These are phyloP conservation scores for Phyllostomus hastatus DNA, from an alignment of 2,113 vertebrate species.

Conservation along the genomic window DNA sequence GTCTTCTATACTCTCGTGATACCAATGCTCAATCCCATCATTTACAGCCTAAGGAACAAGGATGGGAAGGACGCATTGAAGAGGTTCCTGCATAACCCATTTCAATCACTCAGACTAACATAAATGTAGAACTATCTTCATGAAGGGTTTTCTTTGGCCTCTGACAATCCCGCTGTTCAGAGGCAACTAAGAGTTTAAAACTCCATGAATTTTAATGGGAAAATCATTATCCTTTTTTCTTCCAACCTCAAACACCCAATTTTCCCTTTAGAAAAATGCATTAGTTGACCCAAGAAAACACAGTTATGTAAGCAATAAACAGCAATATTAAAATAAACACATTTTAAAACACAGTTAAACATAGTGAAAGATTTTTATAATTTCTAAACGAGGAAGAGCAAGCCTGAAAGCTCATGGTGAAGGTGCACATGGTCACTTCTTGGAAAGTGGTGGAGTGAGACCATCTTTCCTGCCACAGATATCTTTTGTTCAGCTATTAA, in stretches of 20 bases:
- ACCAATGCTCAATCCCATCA: conserved; percentile 53
- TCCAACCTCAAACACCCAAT: neutral
- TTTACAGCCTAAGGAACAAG: conserved; percentile 36
- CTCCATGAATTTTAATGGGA: neutral
- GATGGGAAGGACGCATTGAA: conserved; percentile 48
- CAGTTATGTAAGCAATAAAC: neutral
- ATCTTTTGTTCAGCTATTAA: neutral
- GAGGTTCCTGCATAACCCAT: neutral
- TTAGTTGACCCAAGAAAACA: neutral
- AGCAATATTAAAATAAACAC: neutral
- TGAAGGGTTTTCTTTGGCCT: neutral
- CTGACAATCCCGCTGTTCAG: neutral
- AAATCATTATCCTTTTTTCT: neutral
- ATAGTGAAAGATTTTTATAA: neutral
- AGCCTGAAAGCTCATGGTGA: accelerated
- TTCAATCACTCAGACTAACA: neutral
- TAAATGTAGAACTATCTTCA: neutral
- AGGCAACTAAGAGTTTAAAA: neutral
- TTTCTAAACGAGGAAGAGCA: neutral
- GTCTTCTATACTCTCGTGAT: conserved; percentile 53
- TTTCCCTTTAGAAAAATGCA: neutral
- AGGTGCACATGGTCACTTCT: neutral
- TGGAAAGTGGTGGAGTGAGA: too few species aligned
- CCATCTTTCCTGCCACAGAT: too few species aligned
- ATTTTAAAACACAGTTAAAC: neutral